These are phyloP conservation scores for Natrix natrix DNA, from an alignment of 2,797 vertebrate species.

Conservation along the genomic window DNA sequence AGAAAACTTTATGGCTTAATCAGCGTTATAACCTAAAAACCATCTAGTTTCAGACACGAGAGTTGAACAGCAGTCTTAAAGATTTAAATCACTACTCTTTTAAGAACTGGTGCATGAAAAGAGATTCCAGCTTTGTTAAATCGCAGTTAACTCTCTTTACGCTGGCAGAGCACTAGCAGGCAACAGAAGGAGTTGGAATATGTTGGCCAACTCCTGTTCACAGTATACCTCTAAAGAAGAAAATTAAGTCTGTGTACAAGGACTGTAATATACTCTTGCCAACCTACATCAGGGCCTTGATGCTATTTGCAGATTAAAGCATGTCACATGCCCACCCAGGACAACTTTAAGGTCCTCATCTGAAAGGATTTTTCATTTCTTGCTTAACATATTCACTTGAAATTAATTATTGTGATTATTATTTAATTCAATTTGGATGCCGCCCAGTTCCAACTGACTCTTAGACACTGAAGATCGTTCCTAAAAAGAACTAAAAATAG, in stretches of 20 bases:
- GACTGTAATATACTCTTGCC: background rate
- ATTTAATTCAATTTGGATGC: background rate
- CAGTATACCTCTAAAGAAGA: background rate
- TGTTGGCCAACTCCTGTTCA: constrained; percentile 2
- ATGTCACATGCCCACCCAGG: background rate
- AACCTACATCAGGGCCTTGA: background rate
- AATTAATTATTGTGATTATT: background rate
- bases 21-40: constrained; percentile 30
- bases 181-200: background rate
- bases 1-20: constrained; percentile 6
- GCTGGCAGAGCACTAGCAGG: background rate
- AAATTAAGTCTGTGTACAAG: background rate
- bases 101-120: constrained; percentile 46
- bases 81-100: constrained; percentile 51
- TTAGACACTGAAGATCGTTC: background rate
- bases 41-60: constrained; percentile 47
- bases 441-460: background rate
- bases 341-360: background rate
- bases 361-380: background rate
- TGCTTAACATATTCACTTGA: background rate
- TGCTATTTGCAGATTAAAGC: background rate
- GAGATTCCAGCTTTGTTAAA: background rate
- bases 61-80: constrained; percentile 49
- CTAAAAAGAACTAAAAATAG: background rate
- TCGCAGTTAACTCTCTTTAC: constrained; percentile 44